Percentiles rank a stretch among this genome's conserved stretches.
phyloP scores from a whole-genome alignment of 2,888 invertebrate genomes.

The Bellardia pandia region DNA sequence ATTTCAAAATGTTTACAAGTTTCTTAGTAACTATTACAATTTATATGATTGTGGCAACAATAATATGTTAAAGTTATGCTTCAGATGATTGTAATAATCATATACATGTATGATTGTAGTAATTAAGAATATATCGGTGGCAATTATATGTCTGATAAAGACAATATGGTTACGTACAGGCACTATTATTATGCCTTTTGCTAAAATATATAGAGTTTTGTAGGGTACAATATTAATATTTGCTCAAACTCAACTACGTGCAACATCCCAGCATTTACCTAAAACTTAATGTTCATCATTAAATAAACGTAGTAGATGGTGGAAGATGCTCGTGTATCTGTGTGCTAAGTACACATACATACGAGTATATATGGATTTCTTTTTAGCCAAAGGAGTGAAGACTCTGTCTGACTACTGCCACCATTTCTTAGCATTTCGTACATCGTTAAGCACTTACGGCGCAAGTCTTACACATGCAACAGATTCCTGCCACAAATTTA shows the following conservation, averaged over 20 bases:
- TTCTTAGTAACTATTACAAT: no score
- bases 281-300: conserved; percentile 16
- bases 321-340: not conserved
- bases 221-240: no score
- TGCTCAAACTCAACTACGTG: not conserved
- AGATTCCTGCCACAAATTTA: not conserved
- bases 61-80: no score
- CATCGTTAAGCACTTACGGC: not conserved
- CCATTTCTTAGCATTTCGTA: not conserved
- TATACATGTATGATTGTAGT: no score
- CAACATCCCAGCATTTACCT: not conserved
- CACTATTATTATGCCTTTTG: no score
- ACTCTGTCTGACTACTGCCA: not conserved
- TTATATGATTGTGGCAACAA: no score
- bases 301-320: conserved; percentile 6
- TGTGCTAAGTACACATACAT: not conserved
- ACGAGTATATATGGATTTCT: not conserved
- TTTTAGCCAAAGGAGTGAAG: not conserved
- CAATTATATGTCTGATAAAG: no score
- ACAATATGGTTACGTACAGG: no score
- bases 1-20: no score
- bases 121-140: no score
- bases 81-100: no score
- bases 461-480: not conserved
- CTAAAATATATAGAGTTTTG: no score